These are phyloP conservation scores for Sarcophaga peregrina DNA, from an alignment of 1,140 invertebrate species.

Conservation along the genomic window DNA sequence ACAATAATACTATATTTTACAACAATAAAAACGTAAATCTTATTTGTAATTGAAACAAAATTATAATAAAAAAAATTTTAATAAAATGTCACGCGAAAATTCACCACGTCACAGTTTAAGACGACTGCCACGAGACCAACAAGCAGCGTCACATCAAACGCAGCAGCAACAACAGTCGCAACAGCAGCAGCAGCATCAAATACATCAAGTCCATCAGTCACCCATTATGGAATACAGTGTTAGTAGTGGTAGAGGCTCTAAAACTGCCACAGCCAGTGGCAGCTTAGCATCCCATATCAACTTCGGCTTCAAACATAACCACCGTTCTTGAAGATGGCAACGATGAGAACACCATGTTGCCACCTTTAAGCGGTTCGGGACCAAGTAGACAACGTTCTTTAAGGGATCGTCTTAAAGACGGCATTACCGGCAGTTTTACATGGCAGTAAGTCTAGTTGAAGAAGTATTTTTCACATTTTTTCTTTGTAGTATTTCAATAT, in stretches of 20 bases:
- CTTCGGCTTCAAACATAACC: conserved; percentile 61
- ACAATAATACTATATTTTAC: not conserved
- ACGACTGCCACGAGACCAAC: conserved; percentile 50
- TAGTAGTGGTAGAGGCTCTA: conserved; percentile 28
- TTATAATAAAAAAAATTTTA: conserved; percentile 40
- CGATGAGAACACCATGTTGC: conserved; percentile 56
- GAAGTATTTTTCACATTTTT: not conserved
- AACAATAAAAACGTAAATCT: not conserved
- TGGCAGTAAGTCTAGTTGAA: conserved; percentile 76
- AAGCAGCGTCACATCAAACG: conserved; percentile 58
- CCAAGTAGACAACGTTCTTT: conserved; percentile 74
- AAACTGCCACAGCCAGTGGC: conserved; percentile 42
- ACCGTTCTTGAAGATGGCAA: conserved; percentile 59
- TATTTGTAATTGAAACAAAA: not conserved
- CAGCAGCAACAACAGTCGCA: conserved; percentile 50
- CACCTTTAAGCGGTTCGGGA: conserved; percentile 69
- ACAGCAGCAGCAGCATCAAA: conserved; percentile 30
- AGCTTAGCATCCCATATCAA: conserved; percentile 55
- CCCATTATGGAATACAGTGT: conserved; percentile 59
- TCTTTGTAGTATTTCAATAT: conserved; percentile 4
- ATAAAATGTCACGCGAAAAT: conserved; percentile 64
- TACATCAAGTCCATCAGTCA: conserved; percentile 50
- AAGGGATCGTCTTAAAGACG: conserved; percentile 78
- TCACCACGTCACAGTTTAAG: conserved; percentile 63
- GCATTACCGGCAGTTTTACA: conserved; percentile 78